Conservation (phyloP, 92 coral and sea anemone species). For the Epizoanthus ramosus region DNA sequence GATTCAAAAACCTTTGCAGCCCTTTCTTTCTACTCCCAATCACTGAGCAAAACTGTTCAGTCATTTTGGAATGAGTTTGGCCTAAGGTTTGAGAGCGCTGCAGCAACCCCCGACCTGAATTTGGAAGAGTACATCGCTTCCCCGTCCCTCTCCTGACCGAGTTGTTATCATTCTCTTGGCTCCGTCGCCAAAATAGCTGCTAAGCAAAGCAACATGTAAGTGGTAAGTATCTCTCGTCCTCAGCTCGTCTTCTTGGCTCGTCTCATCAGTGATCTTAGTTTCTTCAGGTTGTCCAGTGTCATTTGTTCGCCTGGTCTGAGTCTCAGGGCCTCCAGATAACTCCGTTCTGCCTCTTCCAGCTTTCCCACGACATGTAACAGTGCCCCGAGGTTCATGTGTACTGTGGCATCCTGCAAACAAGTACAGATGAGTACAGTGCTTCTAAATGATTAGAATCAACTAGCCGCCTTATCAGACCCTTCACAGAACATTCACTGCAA, state of each 20-base stretch:
- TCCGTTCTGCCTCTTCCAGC: constrained; percentile 77
- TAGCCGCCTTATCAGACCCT: neutral
- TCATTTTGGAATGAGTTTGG: too few species aligned
- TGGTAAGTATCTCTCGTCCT: neutral
- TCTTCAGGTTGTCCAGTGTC: constrained; percentile 78
- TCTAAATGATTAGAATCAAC: neutral
- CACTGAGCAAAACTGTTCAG: too few species aligned
- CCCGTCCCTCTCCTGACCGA: neutral
- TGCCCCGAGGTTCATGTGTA: constrained; percentile 99
- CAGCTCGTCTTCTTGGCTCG: constrained; percentile 33
- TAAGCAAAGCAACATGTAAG: neutral
- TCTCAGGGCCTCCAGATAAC: constrained; percentile 71
- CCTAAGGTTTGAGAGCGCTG: too few species aligned
- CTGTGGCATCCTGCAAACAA: constrained; percentile 67
- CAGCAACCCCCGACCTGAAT: too few species aligned
- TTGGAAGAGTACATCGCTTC: too few species aligned
- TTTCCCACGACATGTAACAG: constrained; percentile 80
- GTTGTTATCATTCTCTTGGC: neutral
- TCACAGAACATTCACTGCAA: too few species aligned
- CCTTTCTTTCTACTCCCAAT: too few species aligned
- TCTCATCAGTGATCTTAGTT: constrained; percentile 72
- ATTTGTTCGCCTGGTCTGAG: constrained; percentile 80
- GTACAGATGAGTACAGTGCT: neutral
- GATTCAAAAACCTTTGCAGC: too few species aligned
- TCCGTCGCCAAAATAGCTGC: neutral